Base-by-base conservation (phyloP, 2,888 invertebrate genomes). In the Notodonta dromedarius region DNA sequence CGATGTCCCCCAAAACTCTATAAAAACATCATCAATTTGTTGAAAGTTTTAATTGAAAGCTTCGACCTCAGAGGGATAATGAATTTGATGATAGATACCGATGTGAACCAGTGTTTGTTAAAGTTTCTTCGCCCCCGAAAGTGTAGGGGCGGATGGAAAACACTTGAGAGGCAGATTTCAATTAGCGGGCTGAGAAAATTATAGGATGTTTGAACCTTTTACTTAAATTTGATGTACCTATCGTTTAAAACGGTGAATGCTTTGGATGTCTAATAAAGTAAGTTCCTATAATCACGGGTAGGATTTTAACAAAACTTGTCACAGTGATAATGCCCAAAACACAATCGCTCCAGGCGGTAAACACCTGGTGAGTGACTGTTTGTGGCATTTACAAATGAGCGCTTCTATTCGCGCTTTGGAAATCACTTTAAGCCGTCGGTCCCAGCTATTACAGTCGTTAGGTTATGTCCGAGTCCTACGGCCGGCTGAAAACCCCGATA, bases 1-100 rank as follows among this genome's bases (percentile, higher is more conserved):
- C 50, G 40, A 61, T 32, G 39, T 44, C 57, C 44, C 39, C 46
- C 11, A 53, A 58, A 66, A 66, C 62, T 67, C 60, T 65, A 66
- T 56, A 55, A 62, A 64, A 71, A 69, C 69, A 69, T 61, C 67
- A 74, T 69, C 62, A 74, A 76, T 73, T 71, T 68, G 52, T 44
- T n/a, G 32, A 65, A 79, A 80, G 66, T 79, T 80, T 72, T 79
- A 76, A 79, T 78, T 76, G 73, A 78, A 79, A 71, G 69, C 65
- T 66, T 66, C 61, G 73, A 67, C 64, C 73, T 62, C 35, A 50
- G 53, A 6, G 14, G 4, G 7, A 14, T 62, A 66, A 70, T 66
- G 53, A 60, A 61, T 62, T 64, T 51, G 50, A 58, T 66, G 62
- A 69, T 66, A 54, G 53, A 67, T 66, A 58, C 57, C 57, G 58